Evolutionary conservation across 2,797 vertebrate species (phyloP).

Genomic region (Myotis myotis): DNA sequence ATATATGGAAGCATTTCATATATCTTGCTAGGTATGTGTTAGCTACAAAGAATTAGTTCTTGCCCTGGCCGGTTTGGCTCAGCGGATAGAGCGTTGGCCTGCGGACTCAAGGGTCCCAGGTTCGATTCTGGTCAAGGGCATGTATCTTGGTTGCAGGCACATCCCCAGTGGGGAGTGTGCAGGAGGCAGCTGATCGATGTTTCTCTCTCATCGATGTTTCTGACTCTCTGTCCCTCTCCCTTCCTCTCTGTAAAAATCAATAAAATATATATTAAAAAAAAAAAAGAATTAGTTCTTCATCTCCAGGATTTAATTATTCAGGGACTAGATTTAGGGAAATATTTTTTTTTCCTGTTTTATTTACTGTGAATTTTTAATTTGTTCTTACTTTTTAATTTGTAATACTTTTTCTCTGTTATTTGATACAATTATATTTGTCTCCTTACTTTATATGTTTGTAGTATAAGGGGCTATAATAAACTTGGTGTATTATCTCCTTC

Average conservation of each 20-base stretch:
- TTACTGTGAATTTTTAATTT: not conserved
- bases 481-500: not conserved
- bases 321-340: slow-evolving; percentile 36
- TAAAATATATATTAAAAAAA: too few relatives aligned
- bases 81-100: too few relatives aligned
- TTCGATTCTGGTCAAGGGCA: too few relatives aligned
- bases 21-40: not conserved
- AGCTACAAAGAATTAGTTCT: not conserved
- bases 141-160: too few relatives aligned
- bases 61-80: not conserved
- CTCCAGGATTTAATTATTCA: slow-evolving; percentile 33
- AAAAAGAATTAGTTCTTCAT: not conserved
- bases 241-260: too few relatives aligned
- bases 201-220: too few relatives aligned
- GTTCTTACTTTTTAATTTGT: not conserved
- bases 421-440: not conserved
- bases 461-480: not conserved
- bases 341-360: slow-evolving; percentile 40
- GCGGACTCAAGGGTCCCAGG: too few relatives aligned
- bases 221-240: too few relatives aligned
- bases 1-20: not conserved
- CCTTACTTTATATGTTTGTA: not conserved
- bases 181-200: too few relatives aligned
- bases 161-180: too few relatives aligned
- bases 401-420: not conserved